Evolutionary conservation across 2,113 vertebrate species (phyloP), one percentile per base, ranked within the genome.

Genomic region (Camelus bactrianus): DNA sequence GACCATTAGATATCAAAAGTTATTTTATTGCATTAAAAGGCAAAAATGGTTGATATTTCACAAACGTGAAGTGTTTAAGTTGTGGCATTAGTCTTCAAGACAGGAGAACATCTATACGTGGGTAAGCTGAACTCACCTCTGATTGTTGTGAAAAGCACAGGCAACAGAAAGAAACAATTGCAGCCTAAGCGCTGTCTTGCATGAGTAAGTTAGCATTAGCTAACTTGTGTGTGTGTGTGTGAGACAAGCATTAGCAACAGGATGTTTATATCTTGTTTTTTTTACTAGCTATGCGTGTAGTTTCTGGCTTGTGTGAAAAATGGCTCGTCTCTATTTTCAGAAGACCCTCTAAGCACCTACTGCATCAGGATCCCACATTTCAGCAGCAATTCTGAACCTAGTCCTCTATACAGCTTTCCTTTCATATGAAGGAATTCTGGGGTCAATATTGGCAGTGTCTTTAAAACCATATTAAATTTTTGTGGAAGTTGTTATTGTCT

Each of bases 201-300:
- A 26, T 62, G 64, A 96, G n/a, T 96, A 75, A 97, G 96, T 97
- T 98, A 42, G 38, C 38, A 42, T 42, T 42, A 42, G 38, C 38
- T 5, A 42, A 42, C 38, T 42, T 42, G 38, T 42, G 38, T 42
- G 38, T 42, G 98, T 97, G 96, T 95, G 93, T 91, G 94, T 96
- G 96, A 97, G 97, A 94, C 89, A 95, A 35, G 42, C 17, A 56
- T 69, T 26, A 70, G 13, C 22, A 80, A 75, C 35, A 85, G 42
- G 32, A 52, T 38, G 48, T 62, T 46, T 20, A 7, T 24, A 81
- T 20, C 2, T 14, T 91, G 75, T 38, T 60, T 0, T 0, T 88
- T 26, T 28, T 5, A 13, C 4, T 87, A 77, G 35, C 17, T 52
- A 54, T 38, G 75, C 75, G 80, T 12, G 1, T 24, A 70, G 94